Evolutionary conservation across 2,797 vertebrate species (phyloP).

Genomic region (Cossypha dichroa): DNA sequence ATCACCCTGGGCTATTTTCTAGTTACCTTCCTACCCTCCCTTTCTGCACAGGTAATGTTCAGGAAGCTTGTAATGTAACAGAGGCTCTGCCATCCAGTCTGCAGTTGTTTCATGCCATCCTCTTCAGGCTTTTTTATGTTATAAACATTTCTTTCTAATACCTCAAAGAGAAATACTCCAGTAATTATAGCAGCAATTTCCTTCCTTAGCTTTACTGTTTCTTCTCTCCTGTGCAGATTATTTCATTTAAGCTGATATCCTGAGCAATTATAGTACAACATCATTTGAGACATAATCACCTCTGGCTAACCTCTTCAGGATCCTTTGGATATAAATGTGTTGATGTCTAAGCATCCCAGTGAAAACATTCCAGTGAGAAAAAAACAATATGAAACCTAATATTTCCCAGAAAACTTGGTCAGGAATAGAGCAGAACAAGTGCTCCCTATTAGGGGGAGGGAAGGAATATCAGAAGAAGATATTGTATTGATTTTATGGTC

Average conservation of each 20-base stretch:
- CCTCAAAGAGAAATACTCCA: conserved; percentile 60
- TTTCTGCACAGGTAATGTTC: background rate
- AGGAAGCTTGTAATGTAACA: background rate
- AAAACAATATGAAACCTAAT: background rate
- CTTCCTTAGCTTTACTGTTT: conserved; percentile 61
- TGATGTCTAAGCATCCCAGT: conserved; percentile 48
- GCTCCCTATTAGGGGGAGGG: background rate
- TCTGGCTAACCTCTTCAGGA: conserved; percentile 56
- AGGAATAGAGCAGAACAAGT: conserved; percentile 1
- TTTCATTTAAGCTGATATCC: conserved; percentile 65
- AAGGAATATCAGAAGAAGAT: background rate
- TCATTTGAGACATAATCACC: conserved; percentile 60
- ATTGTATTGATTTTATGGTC: conserved; percentile 1
- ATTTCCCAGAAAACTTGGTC: conserved; percentile 34
- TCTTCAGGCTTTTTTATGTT: conserved; percentile 25
- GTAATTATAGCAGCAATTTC: conserved; percentile 63
- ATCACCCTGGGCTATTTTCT: background rate
- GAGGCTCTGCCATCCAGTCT: background rate
- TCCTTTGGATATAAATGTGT: conserved; percentile 42
- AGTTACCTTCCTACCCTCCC: background rate
- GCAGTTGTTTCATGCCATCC: background rate
- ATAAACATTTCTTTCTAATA: conserved; percentile 48
- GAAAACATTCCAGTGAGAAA: conserved; percentile 26
- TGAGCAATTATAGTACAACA: conserved; percentile 54
- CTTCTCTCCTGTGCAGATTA: conserved; percentile 61